Base-by-base conservation (phyloP, 2,113 vertebrate genomes). In the Tonatia bakeri region DNA sequence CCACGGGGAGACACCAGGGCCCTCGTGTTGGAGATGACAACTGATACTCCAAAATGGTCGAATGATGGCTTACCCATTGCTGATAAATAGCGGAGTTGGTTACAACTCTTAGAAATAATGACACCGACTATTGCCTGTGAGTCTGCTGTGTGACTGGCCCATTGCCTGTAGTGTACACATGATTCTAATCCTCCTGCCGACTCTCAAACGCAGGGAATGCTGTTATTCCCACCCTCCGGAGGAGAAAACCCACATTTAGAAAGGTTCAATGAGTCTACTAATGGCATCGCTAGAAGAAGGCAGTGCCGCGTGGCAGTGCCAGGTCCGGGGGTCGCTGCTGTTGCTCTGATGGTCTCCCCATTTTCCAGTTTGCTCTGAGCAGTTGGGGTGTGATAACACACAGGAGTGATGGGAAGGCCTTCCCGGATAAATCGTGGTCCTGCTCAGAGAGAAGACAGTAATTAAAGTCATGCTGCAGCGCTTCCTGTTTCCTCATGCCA, bases 401-500 rank as follows among this genome's bases (percentile, higher is more conserved):
- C 45, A 19, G 26, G 26, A 64, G 47, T 81, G n/a, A 50, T 56
- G 72, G 83, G 43, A 26, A 94, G 77, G 20, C 22, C 72, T 47
- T 20, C 59, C 19, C 8, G 3, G 16, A 38, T 70, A 69, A 92
- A 16, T 0, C 0, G 4, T 13, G 67, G 90, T 84, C 13, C 54
- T 43, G 77, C 56, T 61, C 91, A 33, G 77, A 56, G 73, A 50
- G 12, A 73, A 28, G 45, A 64, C 36, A 54, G 86, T 94, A 61
- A 89, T 81, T 65, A 33, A 90, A 90, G 88, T 38, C 85, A 33
- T 22, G 61, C 90, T n/a, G 40, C 80, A 31, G 31, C 0, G 6
- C 94, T 96, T 96, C 97, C 96, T 93, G 94, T 72, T 94, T 92
- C 88, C 93, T 87, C 92, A 1, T 8, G 40, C 77, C 91, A 95